phyloP scores from a whole-genome alignment of 2,113 vertebrate species.

The Zosterops borbonicus region DNA sequence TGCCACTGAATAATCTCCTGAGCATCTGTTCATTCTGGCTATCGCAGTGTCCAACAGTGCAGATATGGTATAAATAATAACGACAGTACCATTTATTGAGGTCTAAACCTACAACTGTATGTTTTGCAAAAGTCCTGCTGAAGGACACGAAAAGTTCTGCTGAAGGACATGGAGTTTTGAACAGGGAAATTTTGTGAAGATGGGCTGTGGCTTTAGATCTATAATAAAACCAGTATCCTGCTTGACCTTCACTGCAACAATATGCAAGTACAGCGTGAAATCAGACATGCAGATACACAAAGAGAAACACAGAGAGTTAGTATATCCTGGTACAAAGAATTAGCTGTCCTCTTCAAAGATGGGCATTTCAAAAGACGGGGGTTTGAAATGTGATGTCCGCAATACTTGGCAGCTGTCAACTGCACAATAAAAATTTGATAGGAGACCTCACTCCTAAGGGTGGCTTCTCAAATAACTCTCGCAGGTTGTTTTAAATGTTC shows the following conservation, averaged over 20 bases:
- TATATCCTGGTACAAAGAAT: neutral
- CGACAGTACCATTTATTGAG: neutral
- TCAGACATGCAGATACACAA: neutral
- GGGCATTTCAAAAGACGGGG: neutral
- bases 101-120: neutral
- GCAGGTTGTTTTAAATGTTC: neutral
- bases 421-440: neutral
- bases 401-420: neutral
- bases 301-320: neutral
- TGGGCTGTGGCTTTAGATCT: neutral
- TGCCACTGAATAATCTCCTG: neutral
- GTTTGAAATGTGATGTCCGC: neutral
- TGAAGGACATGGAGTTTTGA: neutral
- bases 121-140: neutral
- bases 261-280: neutral
- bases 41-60: neutral
- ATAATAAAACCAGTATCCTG: neutral
- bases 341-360: neutral
- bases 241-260: neutral
- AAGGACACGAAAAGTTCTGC: neutral
- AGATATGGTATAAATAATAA: neutral
- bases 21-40: slow-evolving; percentile 1
- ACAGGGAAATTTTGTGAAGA: neutral
- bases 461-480: neutral
- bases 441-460: neutral